Conservation (phyloP, 2,113 vertebrate species). For the Etia nguti region DNA sequence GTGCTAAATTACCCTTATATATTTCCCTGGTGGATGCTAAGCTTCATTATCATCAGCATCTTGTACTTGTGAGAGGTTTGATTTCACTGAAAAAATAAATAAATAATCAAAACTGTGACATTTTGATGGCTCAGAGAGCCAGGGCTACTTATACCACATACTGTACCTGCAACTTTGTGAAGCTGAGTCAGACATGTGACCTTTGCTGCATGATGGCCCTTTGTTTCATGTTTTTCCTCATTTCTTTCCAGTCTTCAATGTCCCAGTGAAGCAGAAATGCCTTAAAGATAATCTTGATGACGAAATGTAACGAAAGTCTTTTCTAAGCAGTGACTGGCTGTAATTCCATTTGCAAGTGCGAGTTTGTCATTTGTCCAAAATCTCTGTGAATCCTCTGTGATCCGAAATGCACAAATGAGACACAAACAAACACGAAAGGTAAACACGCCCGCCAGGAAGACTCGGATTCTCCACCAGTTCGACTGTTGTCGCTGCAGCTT, state of each 20-base stretch:
- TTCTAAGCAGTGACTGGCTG: not conserved
- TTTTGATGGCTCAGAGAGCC: not conserved
- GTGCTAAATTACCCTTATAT: not conserved
- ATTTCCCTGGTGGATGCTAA: not conserved
- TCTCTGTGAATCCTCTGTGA: not conserved
- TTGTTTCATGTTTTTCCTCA: not conserved
- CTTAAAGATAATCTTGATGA: not conserved
- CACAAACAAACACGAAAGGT: not conserved
- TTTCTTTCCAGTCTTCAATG: not conserved
- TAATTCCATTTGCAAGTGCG: not conserved
- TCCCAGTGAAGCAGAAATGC: conserved; percentile 11
- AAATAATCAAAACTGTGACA: not conserved
- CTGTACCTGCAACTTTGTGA: not conserved
- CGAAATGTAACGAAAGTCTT: not conserved
- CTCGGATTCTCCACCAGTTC: not conserved
- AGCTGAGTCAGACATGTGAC: not conserved
- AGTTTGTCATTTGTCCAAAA: not conserved
- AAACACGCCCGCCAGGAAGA: not conserved
- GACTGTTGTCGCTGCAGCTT: not conserved
- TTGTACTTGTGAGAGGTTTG: not conserved
- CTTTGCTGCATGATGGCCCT: not conserved
- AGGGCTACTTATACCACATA: not conserved
- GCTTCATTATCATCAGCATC: not conserved
- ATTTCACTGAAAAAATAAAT: not conserved
- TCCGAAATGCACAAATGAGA: not conserved